Conservation (phyloP, 2,113 vertebrate species). For the Apodemus sylvaticus region DNA sequence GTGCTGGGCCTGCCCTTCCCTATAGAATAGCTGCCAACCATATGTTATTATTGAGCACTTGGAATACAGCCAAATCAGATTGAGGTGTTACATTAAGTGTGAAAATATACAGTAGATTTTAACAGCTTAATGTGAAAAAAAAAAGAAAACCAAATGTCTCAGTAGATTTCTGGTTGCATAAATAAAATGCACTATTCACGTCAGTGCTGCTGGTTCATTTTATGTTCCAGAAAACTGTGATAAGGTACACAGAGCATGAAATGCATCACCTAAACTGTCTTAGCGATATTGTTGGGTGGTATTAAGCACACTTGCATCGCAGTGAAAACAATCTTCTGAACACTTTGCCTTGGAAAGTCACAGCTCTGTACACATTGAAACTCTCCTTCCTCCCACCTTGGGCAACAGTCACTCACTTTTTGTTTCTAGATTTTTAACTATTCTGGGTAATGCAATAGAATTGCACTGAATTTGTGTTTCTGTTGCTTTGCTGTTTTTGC, state of each 20-base stretch:
- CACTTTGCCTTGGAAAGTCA: background rate
- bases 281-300: background rate
- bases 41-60: background rate
- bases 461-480: background rate
- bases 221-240: background rate
- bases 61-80: background rate
- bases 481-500: background rate
- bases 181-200: conserved; percentile 3
- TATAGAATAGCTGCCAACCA: too few relatives aligned
- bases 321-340: background rate
- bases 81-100: background rate
- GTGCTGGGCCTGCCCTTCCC: background rate
- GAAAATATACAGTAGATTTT: background rate
- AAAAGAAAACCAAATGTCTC: background rate
- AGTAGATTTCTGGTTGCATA: background rate
- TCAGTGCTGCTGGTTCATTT: background rate
- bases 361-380: background rate
- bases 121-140: background rate
- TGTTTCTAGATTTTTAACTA: background rate
- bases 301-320: background rate
- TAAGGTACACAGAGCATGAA: background rate
- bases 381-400: too few relatives aligned
- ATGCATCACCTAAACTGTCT: background rate
- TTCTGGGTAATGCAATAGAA: background rate
- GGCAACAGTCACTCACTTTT: background rate